A percentile compares a stretch with the other conserved stretches of the same genome.
These are phyloP conservation scores for Pteropus alecto DNA, from an alignment of 2,113 vertebrate genomes.

Conservation along the genomic window DNA sequence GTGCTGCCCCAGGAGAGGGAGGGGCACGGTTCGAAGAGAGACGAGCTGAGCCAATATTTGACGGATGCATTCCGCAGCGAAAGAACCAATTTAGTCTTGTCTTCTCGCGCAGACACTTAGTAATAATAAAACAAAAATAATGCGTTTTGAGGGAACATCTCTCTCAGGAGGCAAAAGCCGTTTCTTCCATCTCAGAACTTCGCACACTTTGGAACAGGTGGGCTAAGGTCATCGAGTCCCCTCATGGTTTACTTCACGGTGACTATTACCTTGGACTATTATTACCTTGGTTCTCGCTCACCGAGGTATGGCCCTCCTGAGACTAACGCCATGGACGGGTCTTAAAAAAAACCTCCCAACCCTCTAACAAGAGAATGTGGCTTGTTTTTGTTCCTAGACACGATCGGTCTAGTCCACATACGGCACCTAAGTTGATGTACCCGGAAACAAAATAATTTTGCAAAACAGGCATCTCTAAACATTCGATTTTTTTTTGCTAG, in stretches of 20 bases:
- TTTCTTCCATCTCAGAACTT: background rate
- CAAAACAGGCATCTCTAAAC: background rate
- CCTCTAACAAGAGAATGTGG: background rate
- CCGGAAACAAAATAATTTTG: background rate
- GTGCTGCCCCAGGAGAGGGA: background rate
- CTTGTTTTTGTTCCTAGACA: background rate
- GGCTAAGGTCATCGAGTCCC: background rate
- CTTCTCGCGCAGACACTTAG: background rate
- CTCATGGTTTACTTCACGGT: background rate
- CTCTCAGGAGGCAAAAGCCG: background rate
- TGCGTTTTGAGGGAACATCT: background rate
- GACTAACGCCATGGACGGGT: background rate
- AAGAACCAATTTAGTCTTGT: background rate
- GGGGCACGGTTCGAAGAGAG: background rate
- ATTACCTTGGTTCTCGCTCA: background rate
- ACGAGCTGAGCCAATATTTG: background rate
- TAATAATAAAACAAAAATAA: background rate
- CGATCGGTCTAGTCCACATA: background rate
- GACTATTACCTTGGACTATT: background rate
- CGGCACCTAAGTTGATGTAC: background rate
- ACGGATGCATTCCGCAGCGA: background rate
- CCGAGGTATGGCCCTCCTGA: no score
- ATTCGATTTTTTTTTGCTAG: background rate
- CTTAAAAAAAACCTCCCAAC: background rate
- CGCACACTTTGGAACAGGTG: background rate